Conservation (phyloP, 30 jellyfish, hydroid and myxozoan genomes). For the Sanderia malayensis region DNA sequence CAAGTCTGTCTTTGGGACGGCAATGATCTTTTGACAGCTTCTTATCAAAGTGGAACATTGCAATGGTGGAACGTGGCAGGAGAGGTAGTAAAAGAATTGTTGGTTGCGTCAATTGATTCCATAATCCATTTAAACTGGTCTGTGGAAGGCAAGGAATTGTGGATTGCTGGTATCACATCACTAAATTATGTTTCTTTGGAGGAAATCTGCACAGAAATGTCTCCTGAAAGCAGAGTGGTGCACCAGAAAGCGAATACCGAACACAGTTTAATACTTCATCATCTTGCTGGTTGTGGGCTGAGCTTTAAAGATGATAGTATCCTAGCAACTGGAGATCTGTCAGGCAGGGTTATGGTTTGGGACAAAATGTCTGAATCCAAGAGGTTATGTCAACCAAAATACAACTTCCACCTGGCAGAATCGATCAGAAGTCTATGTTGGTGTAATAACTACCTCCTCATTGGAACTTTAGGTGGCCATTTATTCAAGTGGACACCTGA, state of each 20-base stretch:
- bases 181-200: constrained; percentile 43
- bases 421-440: constrained; percentile 52
- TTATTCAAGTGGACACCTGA: constrained; percentile 44
- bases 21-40: constrained; percentile 55
- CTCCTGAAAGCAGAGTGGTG: too few species aligned
- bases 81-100: constrained; percentile 46
- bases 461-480: constrained; percentile 78
- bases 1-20: constrained; percentile 90
- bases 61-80: constrained; percentile 74
- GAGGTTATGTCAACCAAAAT: neutral
- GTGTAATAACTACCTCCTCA: constrained; percentile 17
- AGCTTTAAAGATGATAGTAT: constrained; percentile 23
- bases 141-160: constrained; percentile 42
- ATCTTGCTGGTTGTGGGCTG: constrained; percentile 92
- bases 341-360: constrained; percentile 67
- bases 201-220: neutral
- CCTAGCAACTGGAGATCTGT: constrained; percentile 91
- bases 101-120: constrained; percentile 47
- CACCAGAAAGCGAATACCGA: neutral
- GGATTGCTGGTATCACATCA: constrained; percentile 91
- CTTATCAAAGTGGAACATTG: constrained; percentile 72
- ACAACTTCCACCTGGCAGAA: constrained; percentile 11
- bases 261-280: constrained; percentile 24
- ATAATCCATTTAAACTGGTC: constrained; percentile 71
- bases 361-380: neutral